Base-by-base conservation (phyloP, 1,140 invertebrate genomes). In the Galendromus occidentalis region DNA sequence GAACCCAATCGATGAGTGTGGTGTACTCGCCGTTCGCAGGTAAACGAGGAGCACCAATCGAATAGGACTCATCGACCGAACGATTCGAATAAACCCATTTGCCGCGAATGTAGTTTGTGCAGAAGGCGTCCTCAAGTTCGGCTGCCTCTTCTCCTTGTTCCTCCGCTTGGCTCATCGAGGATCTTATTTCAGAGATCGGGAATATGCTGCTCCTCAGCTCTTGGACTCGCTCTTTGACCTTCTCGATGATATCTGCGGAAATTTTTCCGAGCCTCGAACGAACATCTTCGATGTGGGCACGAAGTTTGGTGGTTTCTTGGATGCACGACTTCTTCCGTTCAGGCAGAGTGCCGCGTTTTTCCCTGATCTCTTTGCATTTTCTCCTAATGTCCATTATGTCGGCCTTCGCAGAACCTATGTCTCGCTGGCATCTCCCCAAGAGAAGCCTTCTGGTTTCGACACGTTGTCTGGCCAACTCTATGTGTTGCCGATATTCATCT, bases 41-140 rank as follows among this genome's bases (percentile, higher is more conserved):
- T 17, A 59, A 33, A 22, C 51, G 25, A 25, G 51, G 51, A 17
- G 25, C 51, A 14, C 12, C 51, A 2, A 59, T 59, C 22, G 20
- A 18, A 33, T 59, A 59, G 14, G 51, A 29, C 20, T 25, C 51
- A 25, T 59, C 51, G 22, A 59, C 20, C 12, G 51, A 59, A 59
- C 33, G 51, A 25, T 33, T 59, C 9, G 51, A 59, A 22, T 59
- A 59, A 22, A 59, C 51, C 51, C 51, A 59, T 59, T 33, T 25
- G 33, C 51, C 51, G 20, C 51, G 51, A 4, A 59, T 33, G 25
- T 59, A 59, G 25, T 59, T 59, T 25, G 51, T 59, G 20, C 51
- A 33, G 33, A 25, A 59, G 12, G 51, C 51, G 17, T 59, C 51
- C 51, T 59, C 51, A 2, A 59, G 51, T 59, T 59, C 51, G 20